Percentiles rank a stretch among this genome's conserved stretches.
These are phyloP conservation scores for Pachycephus smyrnensis DNA, from an alignment of 2,888 invertebrate species.

Conservation along the genomic window DNA sequence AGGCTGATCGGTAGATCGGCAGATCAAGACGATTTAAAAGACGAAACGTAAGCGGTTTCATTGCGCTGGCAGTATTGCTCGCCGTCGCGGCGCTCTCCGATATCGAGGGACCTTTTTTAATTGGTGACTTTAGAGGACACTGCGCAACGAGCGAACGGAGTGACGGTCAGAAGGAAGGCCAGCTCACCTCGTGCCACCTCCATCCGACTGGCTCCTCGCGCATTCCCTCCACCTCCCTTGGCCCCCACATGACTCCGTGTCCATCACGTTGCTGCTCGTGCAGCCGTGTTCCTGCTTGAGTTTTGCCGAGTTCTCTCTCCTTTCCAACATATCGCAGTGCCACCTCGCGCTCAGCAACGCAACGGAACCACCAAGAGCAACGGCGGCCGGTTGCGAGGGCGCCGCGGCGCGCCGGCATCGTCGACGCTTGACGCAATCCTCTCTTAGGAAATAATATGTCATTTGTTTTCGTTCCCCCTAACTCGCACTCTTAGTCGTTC, in stretches of 20 bases:
- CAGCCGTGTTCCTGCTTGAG: background rate
- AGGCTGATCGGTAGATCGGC: background rate
- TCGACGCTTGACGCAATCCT: conserved; percentile 24
- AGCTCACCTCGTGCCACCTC: conserved; percentile 8
- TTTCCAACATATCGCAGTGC: background rate
- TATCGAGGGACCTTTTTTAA: conserved; percentile 12
- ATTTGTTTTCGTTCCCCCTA: conserved; percentile 16
- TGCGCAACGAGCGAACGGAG: conserved; percentile 23
- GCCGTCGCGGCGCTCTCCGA: conserved; percentile 27
- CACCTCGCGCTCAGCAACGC: conserved; percentile 14
- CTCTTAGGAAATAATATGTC: conserved; percentile 22
- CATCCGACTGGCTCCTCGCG: background rate
- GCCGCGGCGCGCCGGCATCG: conserved; percentile 17
- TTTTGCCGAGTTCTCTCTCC: background rate
- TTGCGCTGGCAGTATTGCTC: conserved; percentile 1
- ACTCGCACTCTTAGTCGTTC: background rate
- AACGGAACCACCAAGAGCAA: background rate
- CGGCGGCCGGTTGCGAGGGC: background rate
- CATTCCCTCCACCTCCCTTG: background rate
- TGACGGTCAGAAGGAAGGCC: conserved; percentile 33
- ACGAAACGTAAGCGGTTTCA: background rate
- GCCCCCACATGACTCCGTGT: background rate
- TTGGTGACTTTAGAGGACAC: conserved; percentile 37
- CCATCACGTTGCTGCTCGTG: background rate
- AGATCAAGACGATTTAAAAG: background rate